Evolutionary conservation across 2,888 invertebrate species (phyloP).

Genomic region (Mythimna loreyi): DNA sequence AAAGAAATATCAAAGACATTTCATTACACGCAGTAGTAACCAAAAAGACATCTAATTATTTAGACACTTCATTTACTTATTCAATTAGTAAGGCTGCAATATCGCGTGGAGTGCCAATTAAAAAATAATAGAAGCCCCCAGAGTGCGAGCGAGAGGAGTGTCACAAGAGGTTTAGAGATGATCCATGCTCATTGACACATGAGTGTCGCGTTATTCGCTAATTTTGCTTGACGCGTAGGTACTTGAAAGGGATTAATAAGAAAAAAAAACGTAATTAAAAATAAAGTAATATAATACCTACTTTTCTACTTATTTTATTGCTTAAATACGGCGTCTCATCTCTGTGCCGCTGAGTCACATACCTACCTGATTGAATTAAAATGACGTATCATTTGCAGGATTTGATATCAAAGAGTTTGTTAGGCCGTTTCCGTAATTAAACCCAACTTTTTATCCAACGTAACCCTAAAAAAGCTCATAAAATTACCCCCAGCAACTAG

Average conservation of each 20-base stretch:
- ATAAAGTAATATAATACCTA: neutral
- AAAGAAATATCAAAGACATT: constrained; percentile 43
- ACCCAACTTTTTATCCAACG: constrained; percentile 54
- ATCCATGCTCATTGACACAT: constrained; percentile 66
- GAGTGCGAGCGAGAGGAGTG: constrained; percentile 80
- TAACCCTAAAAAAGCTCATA: constrained; percentile 63
- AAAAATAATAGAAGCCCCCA: constrained; percentile 86
- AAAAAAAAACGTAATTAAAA: neutral
- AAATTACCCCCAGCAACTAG: constrained; percentile 73
- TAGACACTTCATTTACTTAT: constrained; percentile 89
- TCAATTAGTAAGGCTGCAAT: constrained; percentile 87
- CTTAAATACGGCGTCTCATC: neutral
- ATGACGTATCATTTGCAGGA: neutral
- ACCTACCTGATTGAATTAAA: neutral
- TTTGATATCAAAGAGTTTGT: neutral
- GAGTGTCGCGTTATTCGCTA: constrained; percentile 58
- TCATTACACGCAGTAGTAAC: constrained; percentile 60
- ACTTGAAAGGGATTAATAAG: neutral
- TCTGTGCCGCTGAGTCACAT: neutral
- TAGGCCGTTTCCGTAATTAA: constrained; percentile 30
- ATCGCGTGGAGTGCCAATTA: constrained; percentile 88
- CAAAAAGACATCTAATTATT: constrained; percentile 88
- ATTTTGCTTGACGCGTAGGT: constrained; percentile 32
- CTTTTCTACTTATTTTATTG: neutral
- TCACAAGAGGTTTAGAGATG: constrained; percentile 80